Evolutionary conservation across 2,797 vertebrate genomes (phyloP).

Genomic region (Vultur gryphus): DNA sequence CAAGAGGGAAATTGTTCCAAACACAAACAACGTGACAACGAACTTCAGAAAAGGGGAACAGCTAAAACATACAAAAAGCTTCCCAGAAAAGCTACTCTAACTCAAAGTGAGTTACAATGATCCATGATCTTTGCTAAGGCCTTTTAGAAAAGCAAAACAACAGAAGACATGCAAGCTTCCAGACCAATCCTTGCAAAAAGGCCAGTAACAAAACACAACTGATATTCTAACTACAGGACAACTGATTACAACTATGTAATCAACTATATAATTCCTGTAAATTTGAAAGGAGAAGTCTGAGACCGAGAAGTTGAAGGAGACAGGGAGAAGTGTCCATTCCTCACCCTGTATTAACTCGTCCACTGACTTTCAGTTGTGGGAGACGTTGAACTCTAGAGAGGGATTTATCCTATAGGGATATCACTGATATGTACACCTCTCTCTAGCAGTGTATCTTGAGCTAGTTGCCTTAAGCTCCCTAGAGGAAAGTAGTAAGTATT

Average conservation of each 20-base stretch:
- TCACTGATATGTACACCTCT: not conserved
- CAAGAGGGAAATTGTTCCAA: not conserved
- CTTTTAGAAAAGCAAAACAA: not conserved
- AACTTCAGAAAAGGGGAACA: not conserved
- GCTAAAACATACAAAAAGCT: not conserved
- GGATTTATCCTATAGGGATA: not conserved
- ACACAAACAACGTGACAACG: not conserved
- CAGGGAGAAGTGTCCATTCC: not conserved
- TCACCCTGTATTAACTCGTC: not conserved
- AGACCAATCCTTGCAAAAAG: not conserved
- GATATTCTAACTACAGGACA: not conserved
- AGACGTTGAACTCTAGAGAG: not conserved
- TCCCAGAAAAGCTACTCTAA: not conserved
- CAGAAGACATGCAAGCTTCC: not conserved
- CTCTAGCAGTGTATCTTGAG: not conserved
- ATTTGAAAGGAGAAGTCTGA: not conserved
- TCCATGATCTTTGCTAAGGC: not conserved
- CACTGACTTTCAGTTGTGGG: not conserved
- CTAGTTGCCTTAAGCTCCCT: not conserved
- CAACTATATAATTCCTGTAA: not conserved
- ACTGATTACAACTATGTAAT: not conserved
- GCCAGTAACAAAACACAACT: not conserved
- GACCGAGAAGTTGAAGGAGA: not conserved
- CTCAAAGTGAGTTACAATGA: not conserved
- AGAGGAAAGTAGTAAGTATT: not conserved